Evolutionary conservation across 2,888 invertebrate species (phyloP), one percentile per base, ranked within the genome.

Genomic region (Melanotus villosus): DNA sequence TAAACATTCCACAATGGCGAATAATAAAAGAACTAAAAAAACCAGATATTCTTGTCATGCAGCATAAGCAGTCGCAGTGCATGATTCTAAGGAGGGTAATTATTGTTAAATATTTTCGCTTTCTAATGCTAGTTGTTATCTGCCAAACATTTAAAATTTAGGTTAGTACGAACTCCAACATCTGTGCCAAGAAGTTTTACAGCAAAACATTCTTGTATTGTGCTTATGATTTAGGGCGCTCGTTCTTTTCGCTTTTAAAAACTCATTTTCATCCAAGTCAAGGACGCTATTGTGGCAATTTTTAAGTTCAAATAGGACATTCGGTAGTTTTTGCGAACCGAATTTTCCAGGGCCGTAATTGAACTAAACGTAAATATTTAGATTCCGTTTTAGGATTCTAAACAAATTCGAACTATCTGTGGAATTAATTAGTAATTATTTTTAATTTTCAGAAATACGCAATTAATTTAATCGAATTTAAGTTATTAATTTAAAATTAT

Each of bases 41-140:
- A 66, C 65, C 69, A 64, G 73, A 72, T 69, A 75, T 71, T 76
- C 75, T 74, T 73, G 75, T 75, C 77, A 76, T 73, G 75, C 74
- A 66, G 74, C 70, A 75, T 75, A 74, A 74, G 66, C 75, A 70
- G 77, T 76, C 74, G 75, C 75, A 77, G 76, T 76, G 69, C 75
- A 72, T 74, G 76, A 64, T 76, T 77, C 75, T 76, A 77, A 78
- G 77, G 76, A 79, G 79, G 78, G 80, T 80, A 80, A 80, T 81
- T 80, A 80, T 79, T 78, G 78, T 80, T 80, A 79, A 80, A 80
- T 80, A 81, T 80, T 81, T 81, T 81, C 81, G 81, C 81, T 81
- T 81, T 81, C 81, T 81, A 81, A 81, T 80, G 80, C 76, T 72
- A 62, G 69, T 77, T 68, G 69, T 65, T 66, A 73, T 70, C 74